Evolutionary conservation across 2,797 vertebrate species (phyloP).

Genomic region (Lerista edwardsae): DNA sequence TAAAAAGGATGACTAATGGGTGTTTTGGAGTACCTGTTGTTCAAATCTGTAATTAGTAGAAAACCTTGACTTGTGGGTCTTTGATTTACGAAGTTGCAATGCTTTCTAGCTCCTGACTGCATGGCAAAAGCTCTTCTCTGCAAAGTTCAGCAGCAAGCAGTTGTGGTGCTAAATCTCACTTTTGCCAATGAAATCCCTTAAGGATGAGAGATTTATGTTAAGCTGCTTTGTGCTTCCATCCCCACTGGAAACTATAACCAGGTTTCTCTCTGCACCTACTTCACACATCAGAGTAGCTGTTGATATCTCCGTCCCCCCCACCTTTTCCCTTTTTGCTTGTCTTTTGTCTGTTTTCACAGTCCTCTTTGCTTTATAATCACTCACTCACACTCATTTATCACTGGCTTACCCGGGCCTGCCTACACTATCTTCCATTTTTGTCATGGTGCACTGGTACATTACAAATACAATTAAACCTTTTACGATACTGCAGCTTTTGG

Average conservation of each 20-base stretch:
- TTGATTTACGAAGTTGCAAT: constrained; percentile 71
- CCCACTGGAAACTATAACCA: constrained; percentile 37
- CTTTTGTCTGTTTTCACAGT: constrained; percentile 78
- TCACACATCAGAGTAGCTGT: constrained; percentile 58
- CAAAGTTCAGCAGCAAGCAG: constrained; percentile 59
- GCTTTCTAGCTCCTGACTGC: constrained; percentile 59
- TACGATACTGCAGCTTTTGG: constrained; percentile 79
- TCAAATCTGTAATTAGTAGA: constrained; percentile 67
- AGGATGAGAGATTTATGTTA: constrained; percentile 65
- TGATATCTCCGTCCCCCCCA: constrained; percentile 56
- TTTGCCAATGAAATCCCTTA: constrained; percentile 69
- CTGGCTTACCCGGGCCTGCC: constrained; percentile 68
- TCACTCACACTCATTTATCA: constrained; percentile 85
- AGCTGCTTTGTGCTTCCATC: constrained; percentile 41
- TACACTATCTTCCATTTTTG: constrained; percentile 82
- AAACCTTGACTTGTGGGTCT: constrained; percentile 54
- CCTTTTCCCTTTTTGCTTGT: constrained; percentile 66
- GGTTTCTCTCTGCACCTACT: constrained; percentile 66
- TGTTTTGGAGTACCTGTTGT: constrained; percentile 51
- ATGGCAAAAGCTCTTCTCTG: constrained; percentile 46
- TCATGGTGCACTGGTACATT: constrained; percentile 84
- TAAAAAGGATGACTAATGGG: constrained; percentile 52
- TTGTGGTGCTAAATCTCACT: constrained; percentile 68
- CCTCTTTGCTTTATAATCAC: constrained; percentile 73
- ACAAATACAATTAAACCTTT: constrained; percentile 86